phyloP scores from a whole-genome alignment of 2,888 invertebrate genomes.

The Petrolisthes cinctipes region DNA sequence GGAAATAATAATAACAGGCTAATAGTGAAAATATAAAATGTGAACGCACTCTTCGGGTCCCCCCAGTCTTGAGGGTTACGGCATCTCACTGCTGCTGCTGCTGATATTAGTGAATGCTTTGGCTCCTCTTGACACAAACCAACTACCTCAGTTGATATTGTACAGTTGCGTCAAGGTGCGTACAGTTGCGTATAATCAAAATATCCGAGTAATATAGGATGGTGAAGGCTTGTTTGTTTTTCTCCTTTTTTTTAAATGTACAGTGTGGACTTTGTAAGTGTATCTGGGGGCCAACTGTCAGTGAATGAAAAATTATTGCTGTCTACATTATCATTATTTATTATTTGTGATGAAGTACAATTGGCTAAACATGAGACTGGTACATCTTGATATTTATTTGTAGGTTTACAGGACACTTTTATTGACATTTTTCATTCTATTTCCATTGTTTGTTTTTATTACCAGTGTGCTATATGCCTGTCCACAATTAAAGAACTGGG shows the following conservation, averaged over 20 bases:
- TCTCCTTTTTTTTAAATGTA: slow-evolving; percentile 2
- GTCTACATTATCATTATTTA: no score
- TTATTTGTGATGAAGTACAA: no score
- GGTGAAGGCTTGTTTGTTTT: slow-evolving; percentile 2
- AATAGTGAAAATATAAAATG: neutral
- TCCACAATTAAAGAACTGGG: no score
- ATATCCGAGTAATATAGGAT: slow-evolving; percentile 3
- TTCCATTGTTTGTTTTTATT: no score
- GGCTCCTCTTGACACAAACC: slow-evolving; percentile 57
- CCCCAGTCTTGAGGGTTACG: slow-evolving; percentile 18
- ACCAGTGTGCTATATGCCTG: no score
- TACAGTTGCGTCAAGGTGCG: slow-evolving; percentile 54
- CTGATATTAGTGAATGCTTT: slow-evolving; percentile 14
- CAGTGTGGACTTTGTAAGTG: neutral
- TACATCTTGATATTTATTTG: no score
- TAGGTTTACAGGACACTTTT: no score
- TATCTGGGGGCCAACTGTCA: no score
- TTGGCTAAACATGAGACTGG: no score
- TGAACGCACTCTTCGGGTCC: slow-evolving; percentile 16
- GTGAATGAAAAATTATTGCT: no score
- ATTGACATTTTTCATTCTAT: no score
- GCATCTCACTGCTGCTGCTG: slow-evolving; percentile 35
- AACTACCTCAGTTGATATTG: slow-evolving; percentile 60
- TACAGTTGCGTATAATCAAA: slow-evolving; percentile 41
- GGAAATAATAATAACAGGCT: no score